phyloP scores from a whole-genome alignment of 2,888 invertebrate species.

The Acholoe squamosa region DNA sequence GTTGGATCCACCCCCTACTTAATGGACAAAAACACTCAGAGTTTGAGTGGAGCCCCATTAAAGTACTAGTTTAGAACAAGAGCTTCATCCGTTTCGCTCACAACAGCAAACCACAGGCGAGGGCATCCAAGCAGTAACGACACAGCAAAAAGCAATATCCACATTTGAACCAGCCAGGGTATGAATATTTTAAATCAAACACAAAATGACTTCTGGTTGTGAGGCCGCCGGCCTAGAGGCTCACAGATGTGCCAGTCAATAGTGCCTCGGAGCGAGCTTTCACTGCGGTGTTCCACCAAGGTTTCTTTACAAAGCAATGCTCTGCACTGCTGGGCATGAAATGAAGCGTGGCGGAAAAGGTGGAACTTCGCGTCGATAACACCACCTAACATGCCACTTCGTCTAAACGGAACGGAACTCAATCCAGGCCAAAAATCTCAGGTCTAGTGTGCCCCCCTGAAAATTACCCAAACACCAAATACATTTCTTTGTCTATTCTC shows the following conservation, averaged over 20 bases:
- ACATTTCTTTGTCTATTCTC: too few relatives aligned
- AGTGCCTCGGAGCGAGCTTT: constrained; percentile 24
- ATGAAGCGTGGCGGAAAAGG: constrained; percentile 27
- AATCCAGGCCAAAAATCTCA: constrained; percentile 2
- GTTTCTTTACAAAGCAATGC: constrained; percentile 44
- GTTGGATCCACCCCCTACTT: not conserved
- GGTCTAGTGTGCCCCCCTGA: not conserved
- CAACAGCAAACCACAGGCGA: not conserved
- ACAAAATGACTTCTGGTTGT: constrained; percentile 21
- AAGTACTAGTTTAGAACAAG: constrained; percentile 14
- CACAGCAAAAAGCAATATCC: constrained; percentile 10
- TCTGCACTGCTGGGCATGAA: constrained; percentile 32
- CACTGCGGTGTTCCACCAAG: not conserved
- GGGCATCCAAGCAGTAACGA: constrained; percentile 11
- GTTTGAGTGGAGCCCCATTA: constrained; percentile 21
- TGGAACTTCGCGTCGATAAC: not conserved
- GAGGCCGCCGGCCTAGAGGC: not conserved
- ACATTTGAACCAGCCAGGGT: constrained; percentile 30
- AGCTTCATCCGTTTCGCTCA: not conserved
- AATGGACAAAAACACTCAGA: not conserved
- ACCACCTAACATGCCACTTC: not conserved
- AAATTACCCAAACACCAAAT: too few relatives aligned
- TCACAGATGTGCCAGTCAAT: constrained; percentile 13
- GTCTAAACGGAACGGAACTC: not conserved
- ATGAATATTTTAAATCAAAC: constrained; percentile 44